These are phyloP conservation scores for Ephestia elutella DNA, from an alignment of 1,140 invertebrate species.

Conservation along the genomic window DNA sequence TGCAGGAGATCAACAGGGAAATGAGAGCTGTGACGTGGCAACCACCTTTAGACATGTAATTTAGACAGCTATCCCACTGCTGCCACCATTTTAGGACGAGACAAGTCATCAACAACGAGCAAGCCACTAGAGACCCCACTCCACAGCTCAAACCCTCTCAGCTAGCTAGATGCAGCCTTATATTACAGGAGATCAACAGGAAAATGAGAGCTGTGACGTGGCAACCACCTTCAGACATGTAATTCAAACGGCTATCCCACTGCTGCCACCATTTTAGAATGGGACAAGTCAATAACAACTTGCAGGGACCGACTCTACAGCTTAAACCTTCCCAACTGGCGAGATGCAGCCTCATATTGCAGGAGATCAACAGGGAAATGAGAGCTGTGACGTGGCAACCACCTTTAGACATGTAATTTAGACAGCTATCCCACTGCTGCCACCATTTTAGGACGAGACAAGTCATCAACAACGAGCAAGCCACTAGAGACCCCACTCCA, in stretches of 20 bases:
- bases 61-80: background rate
- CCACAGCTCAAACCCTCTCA: slow-evolving; percentile 52
- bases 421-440: background rate
- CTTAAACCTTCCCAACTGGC: background rate
- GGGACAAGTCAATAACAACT: background rate
- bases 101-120: slow-evolving; percentile 21
- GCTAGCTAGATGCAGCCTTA: slow-evolving; percentile 71
- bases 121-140: slow-evolving; percentile 47
- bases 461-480: slow-evolving; percentile 22
- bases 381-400: slow-evolving; percentile 81
- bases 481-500: slow-evolving; percentile 51
- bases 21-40: slow-evolving; percentile 81
- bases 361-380: slow-evolving; percentile 84
- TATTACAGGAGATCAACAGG: slow-evolving; percentile 82
- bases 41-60: slow-evolving; percentile 49
- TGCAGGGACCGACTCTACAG: background rate
- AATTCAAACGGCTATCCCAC: background rate
- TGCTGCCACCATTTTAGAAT: background rate
- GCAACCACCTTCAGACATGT: slow-evolving; percentile 70
- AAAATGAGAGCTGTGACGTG: slow-evolving; percentile 81
- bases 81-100: background rate
- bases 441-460: background rate
- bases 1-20: slow-evolving; percentile 80
- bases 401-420: slow-evolving; percentile 20
- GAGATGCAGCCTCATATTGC: slow-evolving; percentile 76